These are phyloP conservation scores for Lagopus muta DNA, from an alignment of 2,113 vertebrate species.

Conservation along the genomic window DNA sequence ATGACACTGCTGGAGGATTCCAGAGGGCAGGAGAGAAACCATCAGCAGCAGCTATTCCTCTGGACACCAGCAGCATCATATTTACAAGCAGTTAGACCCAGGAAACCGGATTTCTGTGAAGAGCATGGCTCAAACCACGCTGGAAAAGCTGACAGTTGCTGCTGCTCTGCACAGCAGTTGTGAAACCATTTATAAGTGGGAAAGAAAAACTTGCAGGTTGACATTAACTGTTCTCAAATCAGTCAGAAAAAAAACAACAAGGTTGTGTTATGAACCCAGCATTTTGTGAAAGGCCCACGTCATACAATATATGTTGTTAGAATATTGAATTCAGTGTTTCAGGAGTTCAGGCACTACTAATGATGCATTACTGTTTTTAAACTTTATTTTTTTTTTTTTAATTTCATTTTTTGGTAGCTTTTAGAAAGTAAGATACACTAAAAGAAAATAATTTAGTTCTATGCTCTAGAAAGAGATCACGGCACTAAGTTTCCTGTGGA, in stretches of 20 bases:
- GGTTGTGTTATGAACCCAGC: background rate
- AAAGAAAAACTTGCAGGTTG: background rate
- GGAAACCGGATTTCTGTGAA: background rate
- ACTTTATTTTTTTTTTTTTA: background rate
- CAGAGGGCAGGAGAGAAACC: background rate
- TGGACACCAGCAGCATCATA: background rate
- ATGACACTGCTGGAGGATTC: fast-evolving
- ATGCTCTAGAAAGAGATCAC: background rate
- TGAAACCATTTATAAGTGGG: background rate
- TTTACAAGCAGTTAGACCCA: background rate
- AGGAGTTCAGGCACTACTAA: background rate
- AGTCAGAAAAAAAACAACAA: background rate
- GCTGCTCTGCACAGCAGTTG: background rate
- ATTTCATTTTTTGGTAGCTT: background rate
- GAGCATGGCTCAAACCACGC: background rate
- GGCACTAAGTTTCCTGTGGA: background rate
- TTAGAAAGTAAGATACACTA: background rate
- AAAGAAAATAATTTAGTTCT: fast-evolving
- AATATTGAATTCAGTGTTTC: background rate
- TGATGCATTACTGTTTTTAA: background rate
- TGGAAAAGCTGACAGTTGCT: background rate
- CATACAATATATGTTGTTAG: too few species aligned
- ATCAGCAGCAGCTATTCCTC: background rate
- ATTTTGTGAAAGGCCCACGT: background rate
- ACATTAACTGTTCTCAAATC: background rate